Conservation (phyloP, 1,140 invertebrate species). For the Phthorimaea operculella region DNA sequence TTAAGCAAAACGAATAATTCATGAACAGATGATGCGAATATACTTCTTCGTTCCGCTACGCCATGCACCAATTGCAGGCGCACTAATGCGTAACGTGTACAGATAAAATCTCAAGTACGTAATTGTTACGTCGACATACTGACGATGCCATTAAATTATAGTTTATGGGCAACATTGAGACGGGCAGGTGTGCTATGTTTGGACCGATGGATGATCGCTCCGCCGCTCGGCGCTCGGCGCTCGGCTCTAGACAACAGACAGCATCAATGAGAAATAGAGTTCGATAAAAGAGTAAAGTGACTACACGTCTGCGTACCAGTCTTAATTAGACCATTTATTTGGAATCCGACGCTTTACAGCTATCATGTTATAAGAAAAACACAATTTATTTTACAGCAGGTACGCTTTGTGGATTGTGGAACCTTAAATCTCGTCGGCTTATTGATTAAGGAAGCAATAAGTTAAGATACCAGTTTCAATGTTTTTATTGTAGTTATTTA, state of each 20-base stretch:
- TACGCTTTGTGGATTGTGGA: slow-evolving; percentile 1
- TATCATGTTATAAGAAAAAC: slow-evolving; percentile 2
- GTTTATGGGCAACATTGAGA: slow-evolving; percentile 29
- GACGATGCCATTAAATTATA: slow-evolving; percentile 26
- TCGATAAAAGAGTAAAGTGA: slow-evolving; percentile 38
- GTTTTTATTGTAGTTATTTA: not conserved
- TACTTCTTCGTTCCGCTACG: slow-evolving; percentile 28
- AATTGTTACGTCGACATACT: slow-evolving; percentile 30
- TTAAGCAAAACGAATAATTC: slow-evolving; percentile 29
- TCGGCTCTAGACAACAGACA: slow-evolving; percentile 6
- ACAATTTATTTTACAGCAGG: slow-evolving; percentile 5
- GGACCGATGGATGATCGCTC: slow-evolving; percentile 7
- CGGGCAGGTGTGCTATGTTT: slow-evolving; percentile 15
- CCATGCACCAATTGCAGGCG: slow-evolving; percentile 33
- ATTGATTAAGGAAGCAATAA: not conserved
- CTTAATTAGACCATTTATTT: slow-evolving; percentile 42
- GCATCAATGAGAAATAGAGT: slow-evolving; percentile 38
- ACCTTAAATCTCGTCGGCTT: not conserved
- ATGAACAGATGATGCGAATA: slow-evolving; percentile 37
- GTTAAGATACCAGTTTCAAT: not conserved
- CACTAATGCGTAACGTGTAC: slow-evolving; percentile 31
- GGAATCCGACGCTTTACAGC: slow-evolving; percentile 6
- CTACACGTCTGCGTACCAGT: slow-evolving; percentile 26
- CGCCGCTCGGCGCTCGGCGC: slow-evolving; percentile 5
- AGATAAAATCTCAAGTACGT: slow-evolving; percentile 33